Conservation (phyloP, 2,888 invertebrate genomes). For the Argyresthia albistria region DNA sequence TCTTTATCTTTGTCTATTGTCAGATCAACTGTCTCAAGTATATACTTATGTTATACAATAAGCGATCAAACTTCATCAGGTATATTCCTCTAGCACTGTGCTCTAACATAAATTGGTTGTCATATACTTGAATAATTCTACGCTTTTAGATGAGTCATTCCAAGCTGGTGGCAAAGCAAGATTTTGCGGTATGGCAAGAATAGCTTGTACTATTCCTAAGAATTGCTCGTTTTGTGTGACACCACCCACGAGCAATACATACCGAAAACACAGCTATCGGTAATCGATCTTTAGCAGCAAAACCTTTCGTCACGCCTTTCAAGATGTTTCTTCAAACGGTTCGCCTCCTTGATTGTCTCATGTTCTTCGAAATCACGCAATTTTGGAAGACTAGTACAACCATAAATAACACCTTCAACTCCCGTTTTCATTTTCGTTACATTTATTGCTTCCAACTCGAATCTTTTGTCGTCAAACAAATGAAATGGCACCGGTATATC, state of each 20-base stretch:
- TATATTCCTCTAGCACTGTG: too few species aligned
- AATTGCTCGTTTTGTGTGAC: too few species aligned
- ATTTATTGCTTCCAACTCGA: neutral
- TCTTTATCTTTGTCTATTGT: neutral
- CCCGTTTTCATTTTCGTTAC: slow-evolving; percentile 9
- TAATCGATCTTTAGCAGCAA: neutral
- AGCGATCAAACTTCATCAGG: too few species aligned
- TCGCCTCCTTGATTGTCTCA: neutral
- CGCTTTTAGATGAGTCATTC: too few species aligned
- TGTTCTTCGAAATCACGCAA: slow-evolving; percentile 6
- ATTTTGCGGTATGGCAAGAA: too few species aligned
- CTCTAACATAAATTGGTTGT: too few species aligned
- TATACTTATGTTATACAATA: too few species aligned
- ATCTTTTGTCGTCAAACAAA: neutral
- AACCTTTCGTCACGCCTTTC: slow-evolving; percentile 4
- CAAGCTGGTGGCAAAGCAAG: too few species aligned
- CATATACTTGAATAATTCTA: too few species aligned
- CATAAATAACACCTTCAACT: slow-evolving; percentile 4
- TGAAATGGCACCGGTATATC: neutral
- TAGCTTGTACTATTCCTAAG: too few species aligned
- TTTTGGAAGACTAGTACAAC: neutral
- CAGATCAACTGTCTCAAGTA: neutral
- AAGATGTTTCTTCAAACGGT: slow-evolving; percentile 1
- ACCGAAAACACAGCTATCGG: neutral
- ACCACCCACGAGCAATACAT: neutral